Evolutionary conservation across 2,888 invertebrate genomes (phyloP).

Genomic region (Heliothis peltigera): DNA sequence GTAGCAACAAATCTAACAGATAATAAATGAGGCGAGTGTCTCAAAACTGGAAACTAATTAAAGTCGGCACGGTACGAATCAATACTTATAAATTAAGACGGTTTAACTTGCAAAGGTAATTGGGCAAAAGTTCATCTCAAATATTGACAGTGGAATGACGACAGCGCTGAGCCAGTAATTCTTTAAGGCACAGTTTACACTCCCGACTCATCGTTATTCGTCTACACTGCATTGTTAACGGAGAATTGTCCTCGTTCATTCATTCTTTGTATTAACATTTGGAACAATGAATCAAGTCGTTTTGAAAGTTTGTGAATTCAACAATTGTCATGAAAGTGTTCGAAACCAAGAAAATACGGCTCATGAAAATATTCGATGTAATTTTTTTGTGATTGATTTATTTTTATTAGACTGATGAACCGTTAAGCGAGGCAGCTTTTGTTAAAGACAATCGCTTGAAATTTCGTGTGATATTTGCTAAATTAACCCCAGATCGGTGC

Average conservation of each 20-base stretch:
- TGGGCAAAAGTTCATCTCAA: conserved; percentile 83
- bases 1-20: conserved; percentile 70
- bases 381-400: conserved; percentile 23
- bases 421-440: neutral
- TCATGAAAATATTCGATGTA: conserved; percentile 24
- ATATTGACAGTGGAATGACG: conserved; percentile 81
- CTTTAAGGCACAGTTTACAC: conserved; percentile 61
- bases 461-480: conserved; percentile 1
- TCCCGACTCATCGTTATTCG: conserved; percentile 48
- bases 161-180: conserved; percentile 62
- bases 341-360: conserved; percentile 20
- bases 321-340: conserved; percentile 27
- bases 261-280: conserved; percentile 50
- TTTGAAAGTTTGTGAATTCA: conserved; percentile 41
- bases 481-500: neutral
- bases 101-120: conserved; percentile 85
- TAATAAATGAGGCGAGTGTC: conserved; percentile 82
- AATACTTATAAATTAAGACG: conserved; percentile 87
- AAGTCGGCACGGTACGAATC: conserved; percentile 82
- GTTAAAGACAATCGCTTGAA: neutral
- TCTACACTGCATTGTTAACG: conserved; percentile 46
- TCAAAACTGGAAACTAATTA: conserved; percentile 86
- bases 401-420: conserved; percentile 9
- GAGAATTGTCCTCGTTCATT: conserved; percentile 42
- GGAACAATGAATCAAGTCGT: conserved; percentile 49